Percentiles rank a stretch among this genome's conserved stretches.
phyloP scores from a whole-genome alignment of 2,797 vertebrate genomes.

The Helicolenus hilgendorfi region DNA sequence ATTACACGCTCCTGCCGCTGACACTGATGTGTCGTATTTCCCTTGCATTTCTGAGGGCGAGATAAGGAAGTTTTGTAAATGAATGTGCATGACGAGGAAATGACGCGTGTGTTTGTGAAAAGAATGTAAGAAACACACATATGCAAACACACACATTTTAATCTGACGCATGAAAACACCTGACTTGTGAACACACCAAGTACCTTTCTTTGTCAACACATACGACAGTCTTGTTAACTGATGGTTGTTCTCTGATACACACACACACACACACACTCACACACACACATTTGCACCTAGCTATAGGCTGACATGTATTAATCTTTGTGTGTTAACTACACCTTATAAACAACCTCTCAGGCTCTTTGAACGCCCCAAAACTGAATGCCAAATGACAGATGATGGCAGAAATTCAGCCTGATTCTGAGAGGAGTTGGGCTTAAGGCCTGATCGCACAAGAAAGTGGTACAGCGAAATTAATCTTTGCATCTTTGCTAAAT shows the following conservation, averaged over 20 bases:
- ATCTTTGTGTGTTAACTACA: background rate
- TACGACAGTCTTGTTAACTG: background rate
- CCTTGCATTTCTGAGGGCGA: background rate
- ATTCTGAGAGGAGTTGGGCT: background rate
- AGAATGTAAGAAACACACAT: background rate
- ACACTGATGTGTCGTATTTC: constrained; percentile 7
- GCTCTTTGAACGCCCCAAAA: background rate
- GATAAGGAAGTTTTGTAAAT: constrained; percentile 3
- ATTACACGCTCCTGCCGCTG: constrained; percentile 7
- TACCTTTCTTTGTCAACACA: background rate
- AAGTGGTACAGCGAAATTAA: background rate
- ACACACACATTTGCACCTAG: background rate
- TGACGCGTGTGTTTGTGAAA: background rate
- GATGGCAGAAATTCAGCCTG: background rate
- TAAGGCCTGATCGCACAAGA: background rate
- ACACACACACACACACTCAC: background rate
- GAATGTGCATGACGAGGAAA: background rate
- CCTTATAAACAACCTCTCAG: background rate
- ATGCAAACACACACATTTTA: background rate
- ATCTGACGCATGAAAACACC: background rate
- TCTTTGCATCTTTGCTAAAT: background rate
- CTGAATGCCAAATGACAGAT: background rate
- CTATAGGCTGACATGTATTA: background rate
- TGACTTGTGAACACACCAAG: background rate
- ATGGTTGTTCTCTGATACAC: background rate